Base-by-base conservation (phyloP, 2,797 vertebrate species). In the Poecilia velifera region DNA sequence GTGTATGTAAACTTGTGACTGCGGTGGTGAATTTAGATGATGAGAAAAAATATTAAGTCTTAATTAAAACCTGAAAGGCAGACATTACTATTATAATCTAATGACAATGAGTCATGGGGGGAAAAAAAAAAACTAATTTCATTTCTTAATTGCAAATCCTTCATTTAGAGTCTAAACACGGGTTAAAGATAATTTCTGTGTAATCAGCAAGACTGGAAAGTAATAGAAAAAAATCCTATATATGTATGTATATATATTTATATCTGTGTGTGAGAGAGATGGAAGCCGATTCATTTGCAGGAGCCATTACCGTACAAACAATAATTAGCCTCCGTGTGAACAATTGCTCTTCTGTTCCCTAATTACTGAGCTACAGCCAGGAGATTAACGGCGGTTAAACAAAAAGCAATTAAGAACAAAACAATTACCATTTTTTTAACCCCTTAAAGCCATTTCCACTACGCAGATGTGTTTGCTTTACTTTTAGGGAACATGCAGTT, bases 311-410 rank as follows among this genome's bases (percentile, higher is more conserved):
- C 64, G 70, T 78, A 80, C 89, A 89, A 91, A 94, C 86, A 90
- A 86, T 89, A 95, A 93, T 95, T 93, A 94, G 89, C 85, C 85
- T 90, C 79, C 10, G 3, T 86, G 82, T 90, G 87, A 93, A 93
- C 91, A 90, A 91, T 88, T 73, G 81, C 84, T 84, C 88, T 79
- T 89, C 89, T 87, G 81, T 84, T 92, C 81, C 70, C 88, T 93
- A 94, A 94, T 93, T 91, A 92, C 91, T 88, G 90, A 93, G 92
- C 92, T 91, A 94, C 92, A 94, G 91, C 82, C 82, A 84, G 84
- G 87, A 94, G 92, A 95, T 94, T 90, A 94, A 92, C 90, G 82
- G 85, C 39, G 77, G 87, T 91, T 91, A 92, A 92, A 90, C 90
- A 91, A 91, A 93, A 94, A 91, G 89, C 89, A 88, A 93, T 94